These are phyloP conservation scores for Aplochiton taeniatus DNA, from an alignment of 2,797 vertebrate species.

Conservation along the genomic window DNA sequence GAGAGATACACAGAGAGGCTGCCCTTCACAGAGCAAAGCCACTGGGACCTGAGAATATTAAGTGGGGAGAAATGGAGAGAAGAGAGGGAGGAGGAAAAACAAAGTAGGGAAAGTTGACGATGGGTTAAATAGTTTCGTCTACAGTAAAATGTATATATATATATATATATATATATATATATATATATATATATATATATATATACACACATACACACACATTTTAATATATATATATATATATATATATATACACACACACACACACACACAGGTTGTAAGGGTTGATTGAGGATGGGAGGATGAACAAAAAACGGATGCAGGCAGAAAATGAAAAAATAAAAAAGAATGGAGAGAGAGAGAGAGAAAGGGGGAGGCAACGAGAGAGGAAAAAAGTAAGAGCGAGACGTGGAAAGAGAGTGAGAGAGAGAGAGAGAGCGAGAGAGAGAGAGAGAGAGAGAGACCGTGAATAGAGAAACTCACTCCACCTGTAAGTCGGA, in stretches of 20 bases:
- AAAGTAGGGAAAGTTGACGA: too few species aligned
- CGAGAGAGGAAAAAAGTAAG: neutral
- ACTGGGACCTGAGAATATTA: too few species aligned
- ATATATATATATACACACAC: neutral
- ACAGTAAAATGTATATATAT: too few species aligned
- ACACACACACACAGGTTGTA: too few species aligned
- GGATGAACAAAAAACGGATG: neutral
- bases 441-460: neutral
- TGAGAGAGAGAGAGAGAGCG: too few species aligned
- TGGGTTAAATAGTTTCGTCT: too few species aligned
- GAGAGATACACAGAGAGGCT: too few species aligned
- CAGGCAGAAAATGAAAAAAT: neutral
- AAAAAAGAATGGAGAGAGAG: neutral
- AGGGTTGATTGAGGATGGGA: neutral
- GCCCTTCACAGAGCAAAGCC: too few species aligned
- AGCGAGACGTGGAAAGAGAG: neutral
- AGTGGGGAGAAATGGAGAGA: too few species aligned
- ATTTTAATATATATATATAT: neutral
- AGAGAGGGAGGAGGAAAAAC: too few species aligned
- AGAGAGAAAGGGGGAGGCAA: neutral
- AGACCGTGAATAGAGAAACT: neutral
- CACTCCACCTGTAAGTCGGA: neutral
- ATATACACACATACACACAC: neutral
- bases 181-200: conserved; percentile 6
- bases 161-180: neutral